Conservation (phyloP, 2,888 invertebrate species). For the Apotomis capreana region DNA sequence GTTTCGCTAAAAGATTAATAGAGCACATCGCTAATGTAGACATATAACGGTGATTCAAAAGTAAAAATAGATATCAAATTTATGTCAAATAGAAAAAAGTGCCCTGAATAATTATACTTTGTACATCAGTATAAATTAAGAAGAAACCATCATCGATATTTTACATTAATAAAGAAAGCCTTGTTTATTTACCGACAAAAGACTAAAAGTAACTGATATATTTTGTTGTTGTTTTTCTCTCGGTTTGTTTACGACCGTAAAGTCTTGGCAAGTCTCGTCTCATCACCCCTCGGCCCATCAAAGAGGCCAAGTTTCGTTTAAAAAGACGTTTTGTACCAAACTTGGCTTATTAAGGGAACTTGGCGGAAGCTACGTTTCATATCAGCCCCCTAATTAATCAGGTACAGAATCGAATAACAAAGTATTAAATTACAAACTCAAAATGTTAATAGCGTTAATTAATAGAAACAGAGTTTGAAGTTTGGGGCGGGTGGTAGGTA, state of each 20-base stretch:
- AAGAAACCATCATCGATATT: no score
- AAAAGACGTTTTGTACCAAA: constrained; percentile 74
- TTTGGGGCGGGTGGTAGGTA: constrained; percentile 28
- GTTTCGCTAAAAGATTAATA: no score
- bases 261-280: constrained; percentile 55
- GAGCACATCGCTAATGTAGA: no score
- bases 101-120: no score
- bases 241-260: constrained; percentile 40
- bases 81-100: no score
- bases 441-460: constrained; percentile 65
- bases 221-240: constrained; percentile 6
- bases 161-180: no score
- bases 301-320: constrained; percentile 69
- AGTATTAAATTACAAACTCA: constrained; percentile 68
- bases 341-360: constrained; percentile 75
- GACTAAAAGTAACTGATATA: not conserved
- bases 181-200: no score
- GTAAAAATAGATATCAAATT: no score
- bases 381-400: constrained; percentile 78
- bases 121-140: no score
- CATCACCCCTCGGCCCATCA: constrained; percentile 69
- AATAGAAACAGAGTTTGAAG: constrained; percentile 51
- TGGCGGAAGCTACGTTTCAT: constrained; percentile 69
- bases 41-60: no score
- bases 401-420: constrained; percentile 71